Percentiles rank a stretch among this genome's conserved stretches.
phyloP scores from a whole-genome alignment of 2,888 invertebrate genomes.

The Pycnomerus fuliginosus region DNA sequence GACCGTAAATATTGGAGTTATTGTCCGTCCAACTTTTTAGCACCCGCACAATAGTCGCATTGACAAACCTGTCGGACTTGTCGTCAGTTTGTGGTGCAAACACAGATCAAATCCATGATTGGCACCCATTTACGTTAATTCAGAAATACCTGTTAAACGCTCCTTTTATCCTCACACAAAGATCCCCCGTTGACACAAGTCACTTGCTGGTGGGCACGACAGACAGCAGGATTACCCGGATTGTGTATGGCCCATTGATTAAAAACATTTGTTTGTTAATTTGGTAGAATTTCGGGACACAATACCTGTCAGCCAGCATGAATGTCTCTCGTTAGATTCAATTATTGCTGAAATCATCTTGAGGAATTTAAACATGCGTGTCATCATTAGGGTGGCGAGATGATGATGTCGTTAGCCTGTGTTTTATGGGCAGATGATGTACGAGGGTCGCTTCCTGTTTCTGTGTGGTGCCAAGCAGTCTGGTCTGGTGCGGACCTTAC shows the following conservation, averaged over 20 bases:
- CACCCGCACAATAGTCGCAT: too few species aligned
- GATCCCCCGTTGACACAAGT: slow-evolving; percentile 42
- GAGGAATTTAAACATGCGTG: too few species aligned
- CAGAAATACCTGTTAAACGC: slow-evolving; percentile 48
- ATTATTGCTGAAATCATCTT: too few species aligned
- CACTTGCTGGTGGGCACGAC: slow-evolving; percentile 40
- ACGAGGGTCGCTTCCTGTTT: slow-evolving; percentile 47
- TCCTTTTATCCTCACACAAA: slow-evolving; percentile 42
- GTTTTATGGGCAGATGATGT: slow-evolving; percentile 43
- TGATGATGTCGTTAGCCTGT: slow-evolving; percentile 24
- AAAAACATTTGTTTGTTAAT: slow-evolving; percentile 51
- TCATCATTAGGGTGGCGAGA: slow-evolving; percentile 7
- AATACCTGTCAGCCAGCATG: slow-evolving; percentile 34
- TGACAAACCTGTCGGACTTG: slow-evolving; percentile 39
- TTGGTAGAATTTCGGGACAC: slow-evolving; percentile 45
- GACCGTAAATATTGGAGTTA: too few species aligned
- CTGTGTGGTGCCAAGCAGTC: slow-evolving; percentile 50
- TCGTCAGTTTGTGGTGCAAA: slow-evolving; percentile 42
- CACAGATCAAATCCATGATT: slow-evolving; percentile 37
- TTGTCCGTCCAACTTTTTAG: too few species aligned
- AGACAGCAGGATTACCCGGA: slow-evolving; percentile 45
- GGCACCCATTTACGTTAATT: slow-evolving; percentile 36
- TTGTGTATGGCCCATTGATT: slow-evolving; percentile 47
- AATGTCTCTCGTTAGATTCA: background rate
- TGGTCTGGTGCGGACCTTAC: slow-evolving; percentile 32